phyloP scores from a whole-genome alignment of 1,140 invertebrate species.

The Heliconius melpomene region DNA sequence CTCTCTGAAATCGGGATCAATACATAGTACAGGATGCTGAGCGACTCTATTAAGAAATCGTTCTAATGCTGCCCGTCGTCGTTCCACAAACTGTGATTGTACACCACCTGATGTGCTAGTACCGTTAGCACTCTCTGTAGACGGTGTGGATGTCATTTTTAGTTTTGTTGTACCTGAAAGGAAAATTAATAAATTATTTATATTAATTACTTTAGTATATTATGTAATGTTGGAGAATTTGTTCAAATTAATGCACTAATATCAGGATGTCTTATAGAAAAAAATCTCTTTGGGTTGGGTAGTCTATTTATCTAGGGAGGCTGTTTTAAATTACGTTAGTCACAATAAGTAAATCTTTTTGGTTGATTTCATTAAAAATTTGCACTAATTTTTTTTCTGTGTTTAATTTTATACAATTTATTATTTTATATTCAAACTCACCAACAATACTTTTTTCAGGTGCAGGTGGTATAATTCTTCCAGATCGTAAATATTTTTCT shows the following conservation, averaged over 20 bases:
- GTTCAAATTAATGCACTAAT: too few species aligned
- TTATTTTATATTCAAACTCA: constrained; percentile 64
- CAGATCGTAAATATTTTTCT: constrained; percentile 95
- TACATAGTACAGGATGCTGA: constrained; percentile 92
- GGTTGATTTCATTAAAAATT: too few species aligned
- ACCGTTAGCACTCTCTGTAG: constrained; percentile 82
- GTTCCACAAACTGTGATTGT: constrained; percentile 93
- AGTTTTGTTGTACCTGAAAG: constrained; percentile 94
- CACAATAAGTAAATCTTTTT: too few species aligned
- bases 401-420: too few species aligned
- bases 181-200: not conserved
- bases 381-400: too few species aligned
- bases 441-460: constrained; percentile 98
- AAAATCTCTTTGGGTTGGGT: too few species aligned
- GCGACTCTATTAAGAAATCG: constrained; percentile 95
- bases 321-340: too few species aligned
- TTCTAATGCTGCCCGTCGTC: constrained; percentile 94
- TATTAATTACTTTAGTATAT: not conserved
- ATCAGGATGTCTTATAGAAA: too few species aligned
- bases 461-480: constrained; percentile 98
- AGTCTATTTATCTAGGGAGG: too few species aligned
- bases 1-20: constrained; percentile 98
- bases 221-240: too few species aligned
- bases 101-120: constrained; percentile 63
- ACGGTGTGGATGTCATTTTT: constrained; percentile 90